These are phyloP conservation scores for Erpornis zantholeuca DNA, from an alignment of 2,113 vertebrate genomes.

Conservation along the genomic window DNA sequence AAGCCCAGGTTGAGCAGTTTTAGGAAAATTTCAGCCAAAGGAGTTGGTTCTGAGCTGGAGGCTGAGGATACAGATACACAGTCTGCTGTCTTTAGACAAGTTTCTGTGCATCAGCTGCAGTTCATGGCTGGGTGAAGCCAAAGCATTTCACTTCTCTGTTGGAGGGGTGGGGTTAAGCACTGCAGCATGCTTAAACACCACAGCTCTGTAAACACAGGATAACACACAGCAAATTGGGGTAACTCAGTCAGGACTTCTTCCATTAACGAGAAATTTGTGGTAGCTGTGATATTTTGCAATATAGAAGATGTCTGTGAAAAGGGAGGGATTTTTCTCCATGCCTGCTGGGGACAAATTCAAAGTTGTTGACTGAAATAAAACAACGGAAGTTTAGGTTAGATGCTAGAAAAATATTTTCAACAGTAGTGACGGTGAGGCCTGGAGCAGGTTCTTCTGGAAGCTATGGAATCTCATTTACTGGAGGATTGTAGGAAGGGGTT, in stretches of 20 bases:
- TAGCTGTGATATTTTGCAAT: not conserved
- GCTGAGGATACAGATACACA: not conserved
- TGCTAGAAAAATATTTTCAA: not conserved
- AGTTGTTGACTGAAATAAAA: not conserved
- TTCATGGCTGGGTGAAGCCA: not conserved
- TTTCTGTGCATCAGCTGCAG: not conserved
- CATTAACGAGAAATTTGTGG: not conserved
- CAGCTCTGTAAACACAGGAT: not conserved
- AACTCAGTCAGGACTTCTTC: not conserved
- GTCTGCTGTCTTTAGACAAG: not conserved
- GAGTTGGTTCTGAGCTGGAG: not conserved
- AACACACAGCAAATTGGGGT: not conserved
- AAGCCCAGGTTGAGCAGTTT: not conserved
- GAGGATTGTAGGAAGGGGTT: conserved; percentile 4
- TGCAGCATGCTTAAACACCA: not conserved
- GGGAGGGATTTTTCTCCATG: not conserved
- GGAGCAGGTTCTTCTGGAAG: not conserved
- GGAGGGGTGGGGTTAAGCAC: not conserved
- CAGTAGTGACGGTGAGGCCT: not conserved
- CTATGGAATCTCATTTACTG: not conserved
- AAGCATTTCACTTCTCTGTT: not conserved
- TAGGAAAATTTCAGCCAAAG: not conserved
- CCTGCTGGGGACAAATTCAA: not conserved
- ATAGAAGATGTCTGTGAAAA: not conserved
- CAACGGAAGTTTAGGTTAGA: not conserved